Evolutionary conservation across 2,888 invertebrate species (phyloP).

Genomic region (Diarsia dahlii): DNA sequence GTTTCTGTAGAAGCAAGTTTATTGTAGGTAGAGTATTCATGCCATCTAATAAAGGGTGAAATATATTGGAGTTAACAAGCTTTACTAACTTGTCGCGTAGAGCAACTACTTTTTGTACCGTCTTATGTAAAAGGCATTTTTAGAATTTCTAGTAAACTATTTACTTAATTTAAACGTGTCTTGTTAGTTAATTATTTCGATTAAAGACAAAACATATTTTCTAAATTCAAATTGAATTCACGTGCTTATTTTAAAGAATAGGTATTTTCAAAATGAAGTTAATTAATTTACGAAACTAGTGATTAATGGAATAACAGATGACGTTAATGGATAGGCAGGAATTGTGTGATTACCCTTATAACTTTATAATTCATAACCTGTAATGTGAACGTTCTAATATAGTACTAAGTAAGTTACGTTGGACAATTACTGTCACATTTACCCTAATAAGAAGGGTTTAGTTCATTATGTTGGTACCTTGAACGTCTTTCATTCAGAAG

Average conservation of each 20-base stretch:
- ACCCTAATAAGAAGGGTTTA: constrained; percentile 33
- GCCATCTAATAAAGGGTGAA: constrained; percentile 38
- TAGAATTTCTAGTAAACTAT: constrained; percentile 3
- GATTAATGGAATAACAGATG: constrained; percentile 1
- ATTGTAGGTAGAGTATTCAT: constrained; percentile 20
- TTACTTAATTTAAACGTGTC: not conserved
- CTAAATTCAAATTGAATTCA: not conserved
- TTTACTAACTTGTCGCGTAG: constrained; percentile 24
- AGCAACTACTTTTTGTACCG: not conserved
- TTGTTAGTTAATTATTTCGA: constrained; percentile 12
- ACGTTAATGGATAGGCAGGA: not conserved
- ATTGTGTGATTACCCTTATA: not conserved
- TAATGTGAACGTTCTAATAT: too few species aligned
- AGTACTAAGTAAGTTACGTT: not conserved
- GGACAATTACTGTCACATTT: constrained; percentile 12
- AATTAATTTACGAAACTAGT: not conserved
- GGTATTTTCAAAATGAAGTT: not conserved
- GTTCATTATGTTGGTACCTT: constrained; percentile 41
- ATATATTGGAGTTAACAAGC: constrained; percentile 23
- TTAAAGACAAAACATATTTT: not conserved
- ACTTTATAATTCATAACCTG: not conserved
- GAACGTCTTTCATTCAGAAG: not conserved
- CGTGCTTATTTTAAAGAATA: not conserved
- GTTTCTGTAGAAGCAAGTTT: constrained; percentile 42
- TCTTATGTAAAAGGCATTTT: constrained; percentile 2